A percentile compares a stretch with the other conserved stretches of the same genome.
These are phyloP conservation scores for Danio albolineatus DNA, from an alignment of 2,797 vertebrate genomes.

Conservation along the genomic window DNA sequence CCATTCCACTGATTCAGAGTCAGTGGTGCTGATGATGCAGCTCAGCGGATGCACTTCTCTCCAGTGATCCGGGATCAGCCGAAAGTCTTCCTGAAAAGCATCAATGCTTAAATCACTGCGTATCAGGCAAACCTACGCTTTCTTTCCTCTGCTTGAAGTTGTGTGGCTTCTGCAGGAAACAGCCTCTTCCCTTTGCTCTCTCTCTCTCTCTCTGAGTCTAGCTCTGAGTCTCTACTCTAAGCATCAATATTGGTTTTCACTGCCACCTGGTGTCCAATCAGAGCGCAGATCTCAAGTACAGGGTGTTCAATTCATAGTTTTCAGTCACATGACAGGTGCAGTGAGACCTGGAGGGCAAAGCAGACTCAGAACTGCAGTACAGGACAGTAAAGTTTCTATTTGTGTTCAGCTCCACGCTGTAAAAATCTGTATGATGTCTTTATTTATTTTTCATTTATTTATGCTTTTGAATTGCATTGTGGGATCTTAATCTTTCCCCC, in stretches of 20 bases:
- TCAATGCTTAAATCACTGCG: conserved; percentile 18
- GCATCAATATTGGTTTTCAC: conserved; percentile 65
- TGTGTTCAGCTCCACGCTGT: too few relatives aligned
- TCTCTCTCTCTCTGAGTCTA: conserved; percentile 48
- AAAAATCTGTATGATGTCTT: too few relatives aligned
- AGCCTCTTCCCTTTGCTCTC: conserved; percentile 34
- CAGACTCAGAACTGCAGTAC: background rate
- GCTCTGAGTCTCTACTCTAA: conserved; percentile 63
- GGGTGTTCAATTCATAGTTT: conserved; percentile 1
- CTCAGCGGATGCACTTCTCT: conserved; percentile 59
- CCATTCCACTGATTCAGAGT: conserved; percentile 78
- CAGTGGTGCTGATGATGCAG: conserved; percentile 58
- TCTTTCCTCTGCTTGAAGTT: conserved; percentile 46
- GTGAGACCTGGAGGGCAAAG: background rate
- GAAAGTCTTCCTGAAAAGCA: background rate
- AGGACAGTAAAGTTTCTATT: too few relatives aligned
- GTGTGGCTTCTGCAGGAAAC: background rate
- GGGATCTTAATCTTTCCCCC: too few relatives aligned
- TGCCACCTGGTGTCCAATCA: conserved; percentile 70
- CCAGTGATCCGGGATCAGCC: conserved; percentile 52
- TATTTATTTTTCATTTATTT: too few relatives aligned
- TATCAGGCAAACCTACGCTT: background rate
- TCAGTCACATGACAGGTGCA: conserved; percentile 51
- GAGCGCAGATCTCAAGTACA: conserved; percentile 30
- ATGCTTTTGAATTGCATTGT: too few relatives aligned